These are phyloP conservation scores for Sturnus vulgaris DNA, from an alignment of 2,113 vertebrate genomes.

Conservation along the genomic window DNA sequence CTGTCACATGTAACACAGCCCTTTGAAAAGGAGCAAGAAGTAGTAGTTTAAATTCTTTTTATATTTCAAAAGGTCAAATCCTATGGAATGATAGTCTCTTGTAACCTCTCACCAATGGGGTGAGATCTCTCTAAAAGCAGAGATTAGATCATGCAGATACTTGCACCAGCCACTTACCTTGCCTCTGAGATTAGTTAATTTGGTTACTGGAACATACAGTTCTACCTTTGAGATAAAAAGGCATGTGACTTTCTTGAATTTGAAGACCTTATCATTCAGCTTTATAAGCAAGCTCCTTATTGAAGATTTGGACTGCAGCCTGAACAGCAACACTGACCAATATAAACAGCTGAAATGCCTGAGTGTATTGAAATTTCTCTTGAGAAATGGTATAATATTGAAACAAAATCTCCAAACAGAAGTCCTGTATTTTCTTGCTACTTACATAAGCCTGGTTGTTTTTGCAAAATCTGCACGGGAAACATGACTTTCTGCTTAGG, in stretches of 20 bases:
- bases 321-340: not conserved
- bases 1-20: slow-evolving; percentile 23
- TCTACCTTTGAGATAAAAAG: not conserved
- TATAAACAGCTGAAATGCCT: not conserved
- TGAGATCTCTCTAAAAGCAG: not conserved
- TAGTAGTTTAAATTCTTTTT: not conserved
- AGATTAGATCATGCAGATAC: not conserved
- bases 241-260: not conserved
- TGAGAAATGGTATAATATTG: not conserved
- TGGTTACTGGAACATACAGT: not conserved
- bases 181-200: not conserved
- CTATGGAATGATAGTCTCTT: not conserved
- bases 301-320: not conserved
- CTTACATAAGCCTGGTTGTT: not conserved
- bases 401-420: not conserved
- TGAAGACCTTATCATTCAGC: not conserved
- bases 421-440: not conserved
- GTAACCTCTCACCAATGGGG: not conserved
- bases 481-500: not conserved
- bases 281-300: not conserved
- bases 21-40: slow-evolving; percentile 40
- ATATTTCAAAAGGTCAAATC: not conserved
- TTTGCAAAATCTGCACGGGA: not conserved
- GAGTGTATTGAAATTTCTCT: not conserved
- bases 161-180: not conserved